Percentiles rank a stretch among this genome's conserved stretches.
phyloP scores from a whole-genome alignment of 2,888 invertebrate genomes.

The Coremacera marginata region DNA sequence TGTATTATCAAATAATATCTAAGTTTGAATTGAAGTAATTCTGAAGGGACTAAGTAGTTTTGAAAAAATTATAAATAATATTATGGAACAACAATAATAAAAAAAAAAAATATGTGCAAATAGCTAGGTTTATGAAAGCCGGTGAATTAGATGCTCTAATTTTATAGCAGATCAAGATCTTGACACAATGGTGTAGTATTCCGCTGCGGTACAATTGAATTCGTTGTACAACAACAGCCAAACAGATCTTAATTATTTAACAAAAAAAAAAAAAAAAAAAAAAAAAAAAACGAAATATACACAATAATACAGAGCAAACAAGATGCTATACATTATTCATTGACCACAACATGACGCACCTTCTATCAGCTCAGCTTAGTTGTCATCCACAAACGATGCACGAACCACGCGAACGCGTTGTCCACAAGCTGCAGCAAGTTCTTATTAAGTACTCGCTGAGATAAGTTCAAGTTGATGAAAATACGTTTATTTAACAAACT shows the following conservation, averaged over 20 bases:
- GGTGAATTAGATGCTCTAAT: no score
- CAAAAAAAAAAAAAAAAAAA: slow-evolving; percentile 3
- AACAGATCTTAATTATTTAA: neutral
- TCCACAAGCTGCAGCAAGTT: neutral
- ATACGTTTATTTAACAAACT: neutral
- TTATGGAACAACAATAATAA: no score
- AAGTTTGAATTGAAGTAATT: no score
- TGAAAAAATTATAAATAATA: no score
- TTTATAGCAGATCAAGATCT: no score
- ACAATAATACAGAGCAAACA: neutral
- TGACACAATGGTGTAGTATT: no score
- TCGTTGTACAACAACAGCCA: neutral
- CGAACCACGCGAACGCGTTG: neutral
- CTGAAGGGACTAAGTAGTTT: no score
- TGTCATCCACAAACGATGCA: slow-evolving; percentile 10
- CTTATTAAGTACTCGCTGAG: no score
- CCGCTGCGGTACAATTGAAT: neutral
- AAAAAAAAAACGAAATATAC: neutral
- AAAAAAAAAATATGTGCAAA: no score
- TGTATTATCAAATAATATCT: no score
- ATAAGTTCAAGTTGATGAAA: neutral
- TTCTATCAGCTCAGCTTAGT: neutral
- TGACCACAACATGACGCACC: slow-evolving; percentile 20
- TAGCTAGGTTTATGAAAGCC: no score
- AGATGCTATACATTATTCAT: neutral